Base-by-base conservation (phyloP, 2,797 vertebrate species). In the Synaphobranchus kaupii region DNA sequence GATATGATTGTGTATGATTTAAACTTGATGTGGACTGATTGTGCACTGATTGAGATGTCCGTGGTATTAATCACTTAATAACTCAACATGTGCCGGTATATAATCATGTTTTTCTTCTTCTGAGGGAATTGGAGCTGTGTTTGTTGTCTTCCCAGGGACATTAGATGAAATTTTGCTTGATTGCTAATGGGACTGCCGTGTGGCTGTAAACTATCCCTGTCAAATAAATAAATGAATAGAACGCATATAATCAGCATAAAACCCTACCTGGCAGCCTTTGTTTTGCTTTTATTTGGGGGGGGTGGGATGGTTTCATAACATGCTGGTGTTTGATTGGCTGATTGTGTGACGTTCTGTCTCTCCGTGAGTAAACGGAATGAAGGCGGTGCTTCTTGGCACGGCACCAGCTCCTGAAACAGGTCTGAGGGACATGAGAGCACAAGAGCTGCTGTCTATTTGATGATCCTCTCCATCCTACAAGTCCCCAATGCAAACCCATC, bases 221-320 rank as follows among this genome's bases (percentile, higher is more conserved):
- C 60, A 66, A 66, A 22, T 66, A 66, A 25, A n/a, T 2, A 1
- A 66, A n/a, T n/a, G 5, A 66, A 66, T n/a, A 22, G 25, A 66
- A n/a, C 76, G 48, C 7, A 80, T n/a, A 25, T 80, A 44, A 76
- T 44, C 13, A 44, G 34, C 71, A 44, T 76, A 15, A 76, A 73
- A 31, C 25, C 60, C 60, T 66, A n/a, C 20, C 44, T 39, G 71
- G 71, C 66, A 71, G 66, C 71, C 58, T 7, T 68, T 52, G 13
- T 83, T 87, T 31, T 28, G 87, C 89, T 91, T 22, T 60, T 60
- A 17, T 22, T 17, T 17, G 15, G 15, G 92, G 86, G 88, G 90
- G 90, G 87, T 60, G 28, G 90, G 92, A 89, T 90, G 89, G 91
- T 88, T 68, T 85, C 7, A 73, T 66, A 84, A 89, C 92, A 91